phyloP scores from a whole-genome alignment of 2,797 vertebrate genomes.

The Hemitrygon akajei region DNA sequence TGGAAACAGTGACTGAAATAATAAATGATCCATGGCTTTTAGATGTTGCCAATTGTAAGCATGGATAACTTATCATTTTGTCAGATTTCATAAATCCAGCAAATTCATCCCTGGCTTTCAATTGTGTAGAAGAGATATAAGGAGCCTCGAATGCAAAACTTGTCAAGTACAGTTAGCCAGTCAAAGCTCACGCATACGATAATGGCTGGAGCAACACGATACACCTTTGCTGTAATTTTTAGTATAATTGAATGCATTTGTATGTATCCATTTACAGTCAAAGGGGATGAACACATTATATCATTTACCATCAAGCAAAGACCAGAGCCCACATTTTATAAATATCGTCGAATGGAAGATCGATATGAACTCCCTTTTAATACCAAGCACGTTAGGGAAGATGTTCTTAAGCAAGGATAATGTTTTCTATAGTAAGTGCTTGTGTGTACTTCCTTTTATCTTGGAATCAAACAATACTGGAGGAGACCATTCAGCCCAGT shows the following conservation, averaged over 20 bases:
- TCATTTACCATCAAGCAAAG: slow-evolving; percentile 19
- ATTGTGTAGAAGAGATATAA: slow-evolving; percentile 46
- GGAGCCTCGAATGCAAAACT: slow-evolving; percentile 41
- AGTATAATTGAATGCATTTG: not conserved
- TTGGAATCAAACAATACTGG: no score
- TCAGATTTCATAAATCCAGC: slow-evolving; percentile 39
- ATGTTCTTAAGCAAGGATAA: slow-evolving; percentile 28
- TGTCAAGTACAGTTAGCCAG: slow-evolving; percentile 48
- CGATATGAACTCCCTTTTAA: slow-evolving; percentile 44
- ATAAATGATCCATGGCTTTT: slow-evolving; percentile 34
- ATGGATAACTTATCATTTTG: slow-evolving; percentile 42
- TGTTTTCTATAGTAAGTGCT: no score
- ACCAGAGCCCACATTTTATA: not conserved
- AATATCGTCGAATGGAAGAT: not conserved
- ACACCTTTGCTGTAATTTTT: slow-evolving; percentile 37
- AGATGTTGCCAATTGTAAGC: slow-evolving; percentile 40
- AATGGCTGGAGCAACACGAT: slow-evolving; percentile 42
- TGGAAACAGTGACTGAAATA: not conserved
- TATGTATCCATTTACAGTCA: not conserved
- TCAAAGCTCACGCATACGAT: slow-evolving; percentile 42
- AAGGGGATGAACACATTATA: not conserved
- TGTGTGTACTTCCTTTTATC: slow-evolving; percentile 14
- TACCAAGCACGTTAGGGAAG: slow-evolving; percentile 52
- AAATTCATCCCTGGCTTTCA: slow-evolving; percentile 43
- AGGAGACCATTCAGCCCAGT: not conserved